These are phyloP conservation scores for Macropodus opercularis DNA, from an alignment of 2,797 vertebrate species.

Conservation along the genomic window DNA sequence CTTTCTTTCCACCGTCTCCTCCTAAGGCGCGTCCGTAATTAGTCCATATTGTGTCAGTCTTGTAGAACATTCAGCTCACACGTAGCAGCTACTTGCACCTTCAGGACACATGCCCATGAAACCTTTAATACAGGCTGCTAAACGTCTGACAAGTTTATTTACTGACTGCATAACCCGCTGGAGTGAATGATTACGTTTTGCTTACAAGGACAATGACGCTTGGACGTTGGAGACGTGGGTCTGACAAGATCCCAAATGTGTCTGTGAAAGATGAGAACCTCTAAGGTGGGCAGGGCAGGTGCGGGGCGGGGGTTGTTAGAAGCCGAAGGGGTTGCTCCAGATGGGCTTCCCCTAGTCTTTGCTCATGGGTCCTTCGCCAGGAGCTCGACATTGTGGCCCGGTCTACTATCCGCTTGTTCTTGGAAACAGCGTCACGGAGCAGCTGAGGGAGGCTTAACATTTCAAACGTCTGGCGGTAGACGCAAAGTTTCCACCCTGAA, in stretches of 20 bases:
- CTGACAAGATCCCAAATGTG: slow-evolving; percentile 15
- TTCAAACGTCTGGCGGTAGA: slow-evolving; percentile 71
- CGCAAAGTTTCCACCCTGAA: slow-evolving; percentile 64
- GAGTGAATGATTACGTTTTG: not conserved
- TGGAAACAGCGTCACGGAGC: slow-evolving; percentile 67
- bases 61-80: slow-evolving; percentile 30
- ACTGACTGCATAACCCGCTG: not conserved
- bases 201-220: not conserved
- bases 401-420: slow-evolving; percentile 42
- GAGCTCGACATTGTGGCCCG: slow-evolving; percentile 60
- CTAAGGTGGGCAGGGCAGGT: slow-evolving; percentile 66
- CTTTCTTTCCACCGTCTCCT: slow-evolving; percentile 2
- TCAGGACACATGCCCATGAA: not conserved
- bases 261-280: slow-evolving; percentile 68
- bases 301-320: slow-evolving; percentile 39
- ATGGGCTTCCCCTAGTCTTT: slow-evolving; percentile 38
- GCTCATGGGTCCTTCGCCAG: slow-evolving; percentile 46
- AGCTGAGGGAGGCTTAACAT: slow-evolving; percentile 74
- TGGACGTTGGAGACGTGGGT: slow-evolving; percentile 6
- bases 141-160: not conserved
- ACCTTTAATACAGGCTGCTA: not conserved
- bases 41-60: slow-evolving; percentile 43
- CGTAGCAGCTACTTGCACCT: slow-evolving; percentile 1
- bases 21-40: slow-evolving; percentile 36
- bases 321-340: slow-evolving; percentile 18